A percentile compares a stretch with the other conserved stretches of the same genome.
Evolutionary conservation across 1,140 invertebrate genomes (phyloP).

Genomic region (Drosophila ficusphila): DNA sequence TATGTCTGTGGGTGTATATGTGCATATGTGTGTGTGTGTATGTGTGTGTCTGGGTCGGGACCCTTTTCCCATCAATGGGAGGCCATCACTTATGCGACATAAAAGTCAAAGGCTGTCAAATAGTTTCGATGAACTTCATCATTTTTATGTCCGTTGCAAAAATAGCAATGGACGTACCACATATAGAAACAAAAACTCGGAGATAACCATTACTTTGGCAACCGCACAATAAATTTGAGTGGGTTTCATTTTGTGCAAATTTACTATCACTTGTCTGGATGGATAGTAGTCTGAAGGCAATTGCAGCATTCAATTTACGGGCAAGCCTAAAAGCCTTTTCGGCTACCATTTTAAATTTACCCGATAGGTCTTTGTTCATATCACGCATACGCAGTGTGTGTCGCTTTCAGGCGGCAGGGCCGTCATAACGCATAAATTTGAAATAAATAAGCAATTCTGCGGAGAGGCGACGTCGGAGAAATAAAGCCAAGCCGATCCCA

Average conservation of each 20-base stretch:
- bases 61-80: slow-evolving; percentile 48
- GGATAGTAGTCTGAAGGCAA: slow-evolving; percentile 48
- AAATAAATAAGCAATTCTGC: slow-evolving; percentile 35
- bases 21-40: too few species aligned
- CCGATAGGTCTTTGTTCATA: slow-evolving; percentile 69
- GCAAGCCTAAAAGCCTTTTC: slow-evolving; percentile 41
- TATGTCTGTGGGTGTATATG: too few species aligned
- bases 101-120: slow-evolving; percentile 69
- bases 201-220: slow-evolving; percentile 34
- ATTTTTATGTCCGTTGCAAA: slow-evolving; percentile 53
- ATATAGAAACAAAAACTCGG: slow-evolving; percentile 12
- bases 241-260: slow-evolving; percentile 61
- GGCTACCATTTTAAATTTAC: slow-evolving; percentile 55
- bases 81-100: slow-evolving; percentile 57
- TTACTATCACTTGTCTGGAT: slow-evolving; percentile 72
- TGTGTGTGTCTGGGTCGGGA: slow-evolving; percentile 25
- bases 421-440: slow-evolving; percentile 63
- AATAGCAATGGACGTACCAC: background rate
- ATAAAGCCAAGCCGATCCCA: slow-evolving; percentile 36
- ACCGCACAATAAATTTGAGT: slow-evolving; percentile 75
- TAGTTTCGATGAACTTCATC: slow-evolving; percentile 79
- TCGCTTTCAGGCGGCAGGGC: background rate
- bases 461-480: slow-evolving; percentile 19
- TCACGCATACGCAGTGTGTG: slow-evolving; percentile 27
- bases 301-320: slow-evolving; percentile 71